These are phyloP conservation scores for Buathra laborator DNA, from an alignment of 2,888 invertebrate species.

Conservation along the genomic window DNA sequence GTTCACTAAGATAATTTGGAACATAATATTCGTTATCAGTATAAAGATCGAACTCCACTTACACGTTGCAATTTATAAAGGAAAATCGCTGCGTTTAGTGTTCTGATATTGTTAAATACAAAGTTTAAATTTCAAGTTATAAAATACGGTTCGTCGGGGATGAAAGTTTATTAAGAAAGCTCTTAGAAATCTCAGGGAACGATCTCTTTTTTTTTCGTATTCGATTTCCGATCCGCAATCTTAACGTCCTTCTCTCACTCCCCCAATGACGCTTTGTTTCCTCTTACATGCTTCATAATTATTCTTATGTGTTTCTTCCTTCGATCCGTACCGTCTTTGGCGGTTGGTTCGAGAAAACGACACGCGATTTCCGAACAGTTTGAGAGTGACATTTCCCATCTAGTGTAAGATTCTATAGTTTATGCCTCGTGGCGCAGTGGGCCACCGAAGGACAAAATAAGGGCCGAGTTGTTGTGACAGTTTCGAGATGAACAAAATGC, in stretches of 20 bases:
- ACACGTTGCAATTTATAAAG: too few species aligned
- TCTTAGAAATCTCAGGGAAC: constrained; percentile 45
- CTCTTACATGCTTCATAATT: constrained; percentile 47
- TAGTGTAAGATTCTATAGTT: too few species aligned
- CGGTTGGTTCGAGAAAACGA: constrained; percentile 55
- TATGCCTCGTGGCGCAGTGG: too few species aligned
- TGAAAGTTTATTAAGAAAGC: constrained; percentile 8
- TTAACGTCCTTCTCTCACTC: constrained; percentile 10
- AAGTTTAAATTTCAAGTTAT: background rate
- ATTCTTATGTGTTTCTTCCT: constrained; percentile 53
- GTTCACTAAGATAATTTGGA: too few species aligned
- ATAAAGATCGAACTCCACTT: too few species aligned
- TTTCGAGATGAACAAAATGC: too few species aligned
- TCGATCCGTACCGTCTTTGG: constrained; percentile 57
- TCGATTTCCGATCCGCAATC: constrained; percentile 42
- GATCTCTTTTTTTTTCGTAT: constrained; percentile 52
- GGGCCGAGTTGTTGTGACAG: too few species aligned
- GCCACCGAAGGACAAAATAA: too few species aligned
- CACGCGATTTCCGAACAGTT: constrained; percentile 61
- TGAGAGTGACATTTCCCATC: too few species aligned
- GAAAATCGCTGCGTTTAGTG: too few species aligned
- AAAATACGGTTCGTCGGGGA: background rate
- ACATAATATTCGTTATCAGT: too few species aligned
- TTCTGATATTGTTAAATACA: background rate
- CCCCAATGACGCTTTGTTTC: constrained; percentile 40